Conservation (phyloP, 2,888 invertebrate species). For the Matsumyia berberina region DNA sequence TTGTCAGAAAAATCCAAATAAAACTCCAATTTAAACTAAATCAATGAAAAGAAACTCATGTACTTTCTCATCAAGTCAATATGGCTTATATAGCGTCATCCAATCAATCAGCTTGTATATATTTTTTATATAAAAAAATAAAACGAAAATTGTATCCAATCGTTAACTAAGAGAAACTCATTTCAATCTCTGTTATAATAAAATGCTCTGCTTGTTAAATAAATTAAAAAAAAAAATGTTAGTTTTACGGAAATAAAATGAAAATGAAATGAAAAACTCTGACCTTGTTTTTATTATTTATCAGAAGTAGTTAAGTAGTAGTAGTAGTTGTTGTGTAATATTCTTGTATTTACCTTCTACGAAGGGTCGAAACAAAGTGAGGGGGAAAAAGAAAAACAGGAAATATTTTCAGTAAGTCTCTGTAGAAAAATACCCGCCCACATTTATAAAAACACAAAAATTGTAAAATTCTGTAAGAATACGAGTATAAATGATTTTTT, state of each 20-base stretch:
- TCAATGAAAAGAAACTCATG: conserved; percentile 29
- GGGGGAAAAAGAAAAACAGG: conserved; percentile 80
- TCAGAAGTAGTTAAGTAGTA: conserved; percentile 74
- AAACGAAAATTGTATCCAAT: conserved; percentile 41
- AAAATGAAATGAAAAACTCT: conserved; percentile 76
- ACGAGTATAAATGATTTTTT: conserved; percentile 4
- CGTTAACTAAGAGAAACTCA: conserved; percentile 2
- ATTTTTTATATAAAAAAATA: conserved; percentile 15
- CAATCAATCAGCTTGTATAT: conserved; percentile 67
- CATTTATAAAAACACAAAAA: conserved; percentile 27
- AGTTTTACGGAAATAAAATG: conserved; percentile 49
- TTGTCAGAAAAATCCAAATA: conserved; percentile 27
- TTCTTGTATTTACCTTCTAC: conserved; percentile 84
- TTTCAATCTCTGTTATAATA: conserved; percentile 29
- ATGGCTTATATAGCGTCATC: conserved; percentile 55
- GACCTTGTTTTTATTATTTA: conserved; percentile 72
- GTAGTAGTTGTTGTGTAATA: conserved; percentile 76
- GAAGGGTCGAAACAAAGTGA: conserved; percentile 83
- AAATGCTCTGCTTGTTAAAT: conserved; percentile 59
- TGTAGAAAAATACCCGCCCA: conserved; percentile 71
- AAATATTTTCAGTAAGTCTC: conserved; percentile 77
- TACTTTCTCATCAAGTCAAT: conserved; percentile 34
- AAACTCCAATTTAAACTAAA: conserved; percentile 35
- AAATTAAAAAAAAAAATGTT: conserved; percentile 11
- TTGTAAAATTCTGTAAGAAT: conserved; percentile 5